Evolutionary conservation across 2,113 vertebrate genomes (phyloP).

Genomic region (Callocephalon fimbriatum): DNA sequence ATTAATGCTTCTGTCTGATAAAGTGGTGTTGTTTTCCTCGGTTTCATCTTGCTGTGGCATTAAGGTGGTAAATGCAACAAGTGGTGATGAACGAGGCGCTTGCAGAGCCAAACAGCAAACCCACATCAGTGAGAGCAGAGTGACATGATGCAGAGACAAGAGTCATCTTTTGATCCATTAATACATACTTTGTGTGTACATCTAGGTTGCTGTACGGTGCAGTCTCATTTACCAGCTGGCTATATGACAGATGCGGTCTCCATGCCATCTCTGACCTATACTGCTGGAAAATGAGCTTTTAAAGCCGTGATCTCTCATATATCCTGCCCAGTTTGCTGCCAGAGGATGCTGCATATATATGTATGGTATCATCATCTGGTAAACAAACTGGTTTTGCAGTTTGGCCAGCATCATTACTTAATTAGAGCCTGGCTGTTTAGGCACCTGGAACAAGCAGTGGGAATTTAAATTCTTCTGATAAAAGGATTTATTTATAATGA

Average conservation of each 20-base stretch:
- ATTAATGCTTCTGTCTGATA: slow-evolving; percentile 38
- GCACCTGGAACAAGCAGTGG: slow-evolving; percentile 53
- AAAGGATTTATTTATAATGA: slow-evolving; percentile 73
- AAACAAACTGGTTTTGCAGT: slow-evolving; percentile 20
- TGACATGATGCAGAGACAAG: background rate
- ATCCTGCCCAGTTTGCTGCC: background rate
- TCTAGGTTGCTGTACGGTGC: background rate
- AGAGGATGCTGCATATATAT: background rate
- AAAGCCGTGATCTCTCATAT: background rate
- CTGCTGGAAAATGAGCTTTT: slow-evolving; percentile 4
- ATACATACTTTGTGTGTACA: background rate
- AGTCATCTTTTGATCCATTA: background rate
- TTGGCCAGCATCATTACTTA: slow-evolving; percentile 58
- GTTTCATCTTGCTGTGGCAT: slow-evolving; percentile 1
- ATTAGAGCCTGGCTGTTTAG: slow-evolving; percentile 62
- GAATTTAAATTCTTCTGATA: slow-evolving; percentile 65
- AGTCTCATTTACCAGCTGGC: background rate
- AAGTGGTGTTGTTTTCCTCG: slow-evolving; percentile 29
- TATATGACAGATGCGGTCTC: background rate
- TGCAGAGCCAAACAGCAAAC: background rate
- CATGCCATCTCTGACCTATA: background rate
- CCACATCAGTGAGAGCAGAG: background rate
- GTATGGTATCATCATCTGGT: background rate
- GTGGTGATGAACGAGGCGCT: background rate
- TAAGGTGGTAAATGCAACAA: background rate